Evolutionary conservation across 2,113 vertebrate species (phyloP).

Genomic region (Parus major): DNA sequence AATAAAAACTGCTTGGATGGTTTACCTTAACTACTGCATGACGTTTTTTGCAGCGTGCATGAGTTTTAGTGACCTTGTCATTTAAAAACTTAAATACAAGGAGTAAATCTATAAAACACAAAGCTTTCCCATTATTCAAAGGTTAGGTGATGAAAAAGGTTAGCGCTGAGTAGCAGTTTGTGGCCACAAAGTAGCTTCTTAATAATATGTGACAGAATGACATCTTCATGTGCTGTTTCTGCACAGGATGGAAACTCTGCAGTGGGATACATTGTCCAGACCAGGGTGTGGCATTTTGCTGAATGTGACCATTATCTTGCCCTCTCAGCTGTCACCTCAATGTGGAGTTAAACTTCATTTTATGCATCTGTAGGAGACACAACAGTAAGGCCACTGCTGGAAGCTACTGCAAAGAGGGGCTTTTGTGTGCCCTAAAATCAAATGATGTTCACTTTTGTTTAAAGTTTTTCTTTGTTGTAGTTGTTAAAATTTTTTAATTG

Average conservation of each 20-base stretch:
- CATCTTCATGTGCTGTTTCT: slow-evolving; percentile 56
- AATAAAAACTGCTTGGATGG: slow-evolving; percentile 99
- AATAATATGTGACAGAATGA: slow-evolving; percentile 69
- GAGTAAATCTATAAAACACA: slow-evolving; percentile 81
- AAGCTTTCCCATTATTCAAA: slow-evolving; percentile 88
- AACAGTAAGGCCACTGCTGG: slow-evolving; percentile 59
- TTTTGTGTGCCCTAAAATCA: slow-evolving; percentile 65
- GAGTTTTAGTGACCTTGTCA: slow-evolving; percentile 94
- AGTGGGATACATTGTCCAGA: slow-evolving; percentile 55
- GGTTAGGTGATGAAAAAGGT: slow-evolving; percentile 66
- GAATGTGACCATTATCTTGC: slow-evolving; percentile 71
- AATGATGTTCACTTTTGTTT: slow-evolving; percentile 70
- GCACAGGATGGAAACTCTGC: slow-evolving; percentile 65
- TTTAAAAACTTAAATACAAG: slow-evolving; percentile 85
- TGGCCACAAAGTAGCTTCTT: slow-evolving; percentile 75
- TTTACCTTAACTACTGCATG: slow-evolving; percentile 99
- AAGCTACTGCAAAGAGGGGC: slow-evolving; percentile 60
- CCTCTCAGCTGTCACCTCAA: not conserved
- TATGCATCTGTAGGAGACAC: slow-evolving; percentile 53
- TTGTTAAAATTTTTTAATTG: slow-evolving; percentile 82
- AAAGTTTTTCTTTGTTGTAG: slow-evolving; percentile 76
- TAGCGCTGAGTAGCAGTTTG: slow-evolving; percentile 21
- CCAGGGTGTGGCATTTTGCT: slow-evolving; percentile 43
- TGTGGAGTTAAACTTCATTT: slow-evolving; percentile 54
- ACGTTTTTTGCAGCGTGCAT: slow-evolving; percentile 98